These are phyloP conservation scores for Diceros bicornis DNA, from an alignment of 2,797 vertebrate species.

Conservation along the genomic window DNA sequence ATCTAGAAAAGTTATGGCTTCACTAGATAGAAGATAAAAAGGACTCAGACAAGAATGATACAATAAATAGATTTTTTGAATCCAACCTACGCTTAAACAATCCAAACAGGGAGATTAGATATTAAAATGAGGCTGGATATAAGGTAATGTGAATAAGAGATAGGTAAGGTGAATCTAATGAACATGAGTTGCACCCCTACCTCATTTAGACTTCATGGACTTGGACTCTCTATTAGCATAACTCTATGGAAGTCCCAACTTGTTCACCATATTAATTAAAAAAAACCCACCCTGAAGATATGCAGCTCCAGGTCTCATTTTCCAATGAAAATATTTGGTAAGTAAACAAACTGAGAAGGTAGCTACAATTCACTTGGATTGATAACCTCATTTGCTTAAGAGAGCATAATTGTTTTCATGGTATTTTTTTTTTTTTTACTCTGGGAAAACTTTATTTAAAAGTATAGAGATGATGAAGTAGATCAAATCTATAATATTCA, in stretches of 20 bases:
- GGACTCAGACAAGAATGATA: background rate
- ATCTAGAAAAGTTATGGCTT: constrained; percentile 8
- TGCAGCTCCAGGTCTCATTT: background rate
- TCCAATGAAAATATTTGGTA: background rate
- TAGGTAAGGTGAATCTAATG: background rate
- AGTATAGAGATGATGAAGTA: background rate
- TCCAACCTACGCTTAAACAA: background rate
- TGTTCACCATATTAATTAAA: background rate
- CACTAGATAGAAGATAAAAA: background rate
- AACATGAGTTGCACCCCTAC: background rate
- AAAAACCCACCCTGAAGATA: background rate
- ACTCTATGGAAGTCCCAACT: background rate
- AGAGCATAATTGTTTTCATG: background rate
- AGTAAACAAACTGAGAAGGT: background rate
- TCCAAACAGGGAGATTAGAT: background rate
- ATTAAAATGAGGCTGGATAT: background rate
- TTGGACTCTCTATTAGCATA: background rate
- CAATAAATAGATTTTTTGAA: background rate
- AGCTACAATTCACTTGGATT: background rate
- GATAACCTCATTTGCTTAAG: background rate
- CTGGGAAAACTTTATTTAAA: background rate
- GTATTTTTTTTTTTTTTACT: background rate
- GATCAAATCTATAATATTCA: background rate
- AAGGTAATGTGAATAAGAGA: background rate
- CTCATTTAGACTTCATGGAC: background rate